Evolutionary conservation across 2,888 invertebrate species (phyloP).

Genomic region (Syritta pipiens): DNA sequence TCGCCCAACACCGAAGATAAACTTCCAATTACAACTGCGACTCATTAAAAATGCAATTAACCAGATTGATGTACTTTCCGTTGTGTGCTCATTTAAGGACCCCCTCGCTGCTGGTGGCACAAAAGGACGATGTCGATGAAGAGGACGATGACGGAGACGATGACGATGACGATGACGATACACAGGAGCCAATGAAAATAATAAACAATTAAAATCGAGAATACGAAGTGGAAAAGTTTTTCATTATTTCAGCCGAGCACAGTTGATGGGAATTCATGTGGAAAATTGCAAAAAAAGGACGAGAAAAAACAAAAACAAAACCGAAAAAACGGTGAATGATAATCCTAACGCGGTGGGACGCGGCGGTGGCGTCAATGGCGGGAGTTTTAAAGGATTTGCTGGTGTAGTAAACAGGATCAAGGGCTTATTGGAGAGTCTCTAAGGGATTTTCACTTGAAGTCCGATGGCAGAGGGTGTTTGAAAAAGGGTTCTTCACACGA

Average conservation of each 20-base stretch:
- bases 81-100: constrained; percentile 26
- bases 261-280: constrained; percentile 26
- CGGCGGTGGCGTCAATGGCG: too few species aligned
- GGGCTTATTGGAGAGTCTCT: too few species aligned
- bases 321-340: neutral
- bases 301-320: too few species aligned
- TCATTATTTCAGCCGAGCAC: constrained; percentile 17
- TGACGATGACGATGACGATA: constrained; percentile 22
- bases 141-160: neutral
- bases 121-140: neutral
- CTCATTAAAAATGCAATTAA: constrained; percentile 66
- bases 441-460: too few species aligned
- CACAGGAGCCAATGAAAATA: constrained; percentile 32
- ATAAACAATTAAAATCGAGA: constrained; percentile 45
- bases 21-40: constrained; percentile 13
- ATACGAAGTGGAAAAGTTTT: constrained; percentile 19
- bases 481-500: too few species aligned
- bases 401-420: too few species aligned
- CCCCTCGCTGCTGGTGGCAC: neutral
- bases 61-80: constrained; percentile 52
- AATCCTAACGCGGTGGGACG: neutral
- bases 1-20: neutral
- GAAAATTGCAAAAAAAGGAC: constrained; percentile 29
- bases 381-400: too few species aligned
- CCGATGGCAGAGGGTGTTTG: too few species aligned